Evolutionary conservation across 2,888 invertebrate genomes (phyloP).

Genomic region (Gerris lacustris): DNA sequence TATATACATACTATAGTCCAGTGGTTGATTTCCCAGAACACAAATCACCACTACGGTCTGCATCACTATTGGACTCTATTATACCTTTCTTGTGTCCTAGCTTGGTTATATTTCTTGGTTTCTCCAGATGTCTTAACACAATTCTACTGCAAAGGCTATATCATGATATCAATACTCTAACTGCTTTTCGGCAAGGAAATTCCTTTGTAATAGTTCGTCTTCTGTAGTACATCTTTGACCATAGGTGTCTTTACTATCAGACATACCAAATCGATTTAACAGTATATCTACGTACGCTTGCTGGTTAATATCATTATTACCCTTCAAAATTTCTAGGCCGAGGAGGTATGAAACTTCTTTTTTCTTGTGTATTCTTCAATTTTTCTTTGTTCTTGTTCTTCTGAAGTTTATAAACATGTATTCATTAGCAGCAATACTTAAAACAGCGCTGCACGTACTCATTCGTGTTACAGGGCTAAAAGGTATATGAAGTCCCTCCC

Average conservation of each 20-base stretch:
- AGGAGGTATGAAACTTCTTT: slow-evolving; percentile 5
- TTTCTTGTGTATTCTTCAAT: slow-evolving; percentile 30
- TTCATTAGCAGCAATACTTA: slow-evolving; percentile 23
- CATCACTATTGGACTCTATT: slow-evolving; percentile 33
- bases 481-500: slow-evolving; percentile 32
- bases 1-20: too few species aligned
- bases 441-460: slow-evolving; percentile 26
- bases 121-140: slow-evolving; percentile 27
- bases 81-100: background rate
- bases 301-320: slow-evolving; percentile 10
- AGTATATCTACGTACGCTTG: slow-evolving; percentile 19
- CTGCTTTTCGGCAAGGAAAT: slow-evolving; percentile 24
- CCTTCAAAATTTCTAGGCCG: slow-evolving; percentile 11
- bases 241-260: slow-evolving; percentile 19
- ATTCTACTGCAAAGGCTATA: slow-evolving; percentile 31
- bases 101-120: slow-evolving; percentile 25
- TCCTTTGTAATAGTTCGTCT: slow-evolving; percentile 10
- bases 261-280: slow-evolving; percentile 19
- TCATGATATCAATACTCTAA: slow-evolving; percentile 33
- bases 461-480: slow-evolving; percentile 32
- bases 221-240: background rate
- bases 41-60: slow-evolving; percentile 33
- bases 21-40: slow-evolving; percentile 32
- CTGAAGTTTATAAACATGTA: slow-evolving; percentile 24
- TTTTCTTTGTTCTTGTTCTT: slow-evolving; percentile 29